Evolutionary conservation across 2,797 vertebrate species (phyloP).

Genomic region (Helostoma temminkii): DNA sequence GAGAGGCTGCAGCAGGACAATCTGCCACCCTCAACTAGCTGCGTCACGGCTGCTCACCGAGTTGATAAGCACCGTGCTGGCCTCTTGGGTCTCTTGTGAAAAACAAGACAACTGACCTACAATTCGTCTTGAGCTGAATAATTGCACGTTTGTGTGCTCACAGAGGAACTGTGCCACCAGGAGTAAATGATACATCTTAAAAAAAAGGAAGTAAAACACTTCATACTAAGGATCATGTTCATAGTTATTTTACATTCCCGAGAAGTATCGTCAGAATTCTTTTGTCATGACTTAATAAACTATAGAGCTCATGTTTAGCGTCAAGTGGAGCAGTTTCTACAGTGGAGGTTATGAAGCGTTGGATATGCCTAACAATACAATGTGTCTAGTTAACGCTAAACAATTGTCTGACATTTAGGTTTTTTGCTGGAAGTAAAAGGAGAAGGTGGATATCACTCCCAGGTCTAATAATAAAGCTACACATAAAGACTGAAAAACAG

Average conservation of each 20-base stretch:
- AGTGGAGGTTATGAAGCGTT: background rate
- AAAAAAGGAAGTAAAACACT: conserved; percentile 5
- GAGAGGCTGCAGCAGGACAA: conserved; percentile 58
- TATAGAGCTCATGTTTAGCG: background rate
- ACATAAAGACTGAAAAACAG: background rate
- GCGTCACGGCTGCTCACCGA: conserved; percentile 52
- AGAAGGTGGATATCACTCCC: background rate
- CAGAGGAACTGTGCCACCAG: conserved; percentile 5
- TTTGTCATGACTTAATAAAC: conserved; percentile 5
- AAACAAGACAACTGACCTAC: conserved; percentile 45
- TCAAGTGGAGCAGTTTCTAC: background rate
- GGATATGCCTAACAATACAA: background rate
- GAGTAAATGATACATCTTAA: conserved; percentile 10
- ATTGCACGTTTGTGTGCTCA: conserved; percentile 28
- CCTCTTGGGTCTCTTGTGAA: no score
- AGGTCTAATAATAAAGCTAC: background rate
- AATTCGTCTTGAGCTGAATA: conserved; percentile 15
- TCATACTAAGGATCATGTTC: background rate
- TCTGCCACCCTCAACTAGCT: conserved; percentile 55
- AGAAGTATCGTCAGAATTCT: background rate
- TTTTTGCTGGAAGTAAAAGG: background rate
- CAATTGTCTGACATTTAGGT: background rate
- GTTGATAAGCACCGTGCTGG: conserved; percentile 48
- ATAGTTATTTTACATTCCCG: conserved; percentile 41
- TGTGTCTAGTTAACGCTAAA: background rate